Evolutionary conservation across 37 sponge, comb jelly and placozoan species (phyloP).

Genomic region (Halisarca cf. caerulea): DNA sequence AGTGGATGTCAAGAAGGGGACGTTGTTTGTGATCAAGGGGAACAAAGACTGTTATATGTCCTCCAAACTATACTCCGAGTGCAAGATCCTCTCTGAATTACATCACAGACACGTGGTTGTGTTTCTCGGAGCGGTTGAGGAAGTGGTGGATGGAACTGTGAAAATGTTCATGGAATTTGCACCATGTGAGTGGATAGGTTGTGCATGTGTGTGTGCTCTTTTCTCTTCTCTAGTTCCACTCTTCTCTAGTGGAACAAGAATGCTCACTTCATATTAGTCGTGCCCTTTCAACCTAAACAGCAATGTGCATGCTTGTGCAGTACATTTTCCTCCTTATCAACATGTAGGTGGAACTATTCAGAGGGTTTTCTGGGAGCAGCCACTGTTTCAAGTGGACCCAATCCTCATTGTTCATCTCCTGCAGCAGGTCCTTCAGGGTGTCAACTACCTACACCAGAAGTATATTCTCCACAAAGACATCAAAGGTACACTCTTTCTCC

Average conservation of each 20-base stretch:
- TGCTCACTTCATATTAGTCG: too few relatives aligned
- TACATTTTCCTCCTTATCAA: too few relatives aligned
- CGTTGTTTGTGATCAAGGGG: not conserved
- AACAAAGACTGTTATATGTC: not conserved
- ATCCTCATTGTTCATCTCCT: not conserved
- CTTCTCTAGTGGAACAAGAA: too few relatives aligned
- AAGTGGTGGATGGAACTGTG: not conserved
- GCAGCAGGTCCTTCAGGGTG: slow-evolving; percentile 2
- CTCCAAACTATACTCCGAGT: not conserved
- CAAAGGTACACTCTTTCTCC: too few relatives aligned
- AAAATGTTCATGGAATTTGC: slow-evolving; percentile 23
- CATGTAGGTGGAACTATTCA: slow-evolving; percentile 2
- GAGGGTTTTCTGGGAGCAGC: not conserved
- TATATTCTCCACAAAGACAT: slow-evolving; percentile 17
- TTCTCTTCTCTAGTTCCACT: too few relatives aligned
- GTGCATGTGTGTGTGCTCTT: too few relatives aligned
- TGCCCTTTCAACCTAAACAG: too few relatives aligned
- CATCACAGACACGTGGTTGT: not conserved
- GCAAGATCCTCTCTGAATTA: not conserved
- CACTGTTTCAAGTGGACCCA: not conserved
- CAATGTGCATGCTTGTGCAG: too few relatives aligned
- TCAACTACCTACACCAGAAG: slow-evolving; percentile 17
- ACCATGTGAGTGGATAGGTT: slow-evolving; percentile 27
- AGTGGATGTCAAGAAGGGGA: not conserved
- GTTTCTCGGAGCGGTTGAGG: not conserved